These are phyloP conservation scores for Eristalis pertinax DNA, from an alignment of 2,888 invertebrate species.

Conservation along the genomic window DNA sequence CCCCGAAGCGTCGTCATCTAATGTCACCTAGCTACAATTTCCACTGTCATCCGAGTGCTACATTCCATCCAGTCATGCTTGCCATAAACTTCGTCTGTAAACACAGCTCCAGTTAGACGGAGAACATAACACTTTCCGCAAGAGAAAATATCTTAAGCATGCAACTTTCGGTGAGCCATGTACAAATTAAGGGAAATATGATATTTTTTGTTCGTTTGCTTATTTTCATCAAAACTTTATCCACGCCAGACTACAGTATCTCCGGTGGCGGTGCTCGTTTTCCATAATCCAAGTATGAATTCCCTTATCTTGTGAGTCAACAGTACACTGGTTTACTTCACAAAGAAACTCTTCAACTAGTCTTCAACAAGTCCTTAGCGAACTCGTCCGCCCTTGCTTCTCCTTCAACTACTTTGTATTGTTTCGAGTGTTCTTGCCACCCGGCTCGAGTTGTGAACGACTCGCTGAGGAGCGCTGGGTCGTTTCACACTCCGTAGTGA, in stretches of 20 bases:
- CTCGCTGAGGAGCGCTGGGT: background rate
- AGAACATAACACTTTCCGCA: background rate
- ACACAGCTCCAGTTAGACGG: background rate
- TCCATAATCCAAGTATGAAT: background rate
- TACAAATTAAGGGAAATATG: background rate
- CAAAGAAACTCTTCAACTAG: constrained; percentile 3
- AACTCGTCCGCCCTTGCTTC: background rate
- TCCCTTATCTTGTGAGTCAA: background rate
- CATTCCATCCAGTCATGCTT: too few relatives aligned
- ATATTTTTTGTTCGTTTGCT: background rate
- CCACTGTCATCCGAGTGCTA: too few relatives aligned
- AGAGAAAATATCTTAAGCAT: background rate
- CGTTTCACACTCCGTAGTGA: background rate
- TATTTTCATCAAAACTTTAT: background rate
- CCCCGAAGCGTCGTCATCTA: too few relatives aligned
- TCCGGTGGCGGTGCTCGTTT: background rate
- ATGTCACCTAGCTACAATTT: too few relatives aligned
- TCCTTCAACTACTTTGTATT: constrained; percentile 1
- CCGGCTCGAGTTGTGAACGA: background rate
- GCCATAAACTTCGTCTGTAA: background rate
- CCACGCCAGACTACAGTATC: background rate
- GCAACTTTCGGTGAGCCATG: background rate
- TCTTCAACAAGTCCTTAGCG: background rate
- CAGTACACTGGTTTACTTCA: background rate
- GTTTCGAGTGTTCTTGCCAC: constrained; percentile 1